phyloP scores from a whole-genome alignment of 2,888 invertebrate genomes.

The Urechis unicinctus region DNA sequence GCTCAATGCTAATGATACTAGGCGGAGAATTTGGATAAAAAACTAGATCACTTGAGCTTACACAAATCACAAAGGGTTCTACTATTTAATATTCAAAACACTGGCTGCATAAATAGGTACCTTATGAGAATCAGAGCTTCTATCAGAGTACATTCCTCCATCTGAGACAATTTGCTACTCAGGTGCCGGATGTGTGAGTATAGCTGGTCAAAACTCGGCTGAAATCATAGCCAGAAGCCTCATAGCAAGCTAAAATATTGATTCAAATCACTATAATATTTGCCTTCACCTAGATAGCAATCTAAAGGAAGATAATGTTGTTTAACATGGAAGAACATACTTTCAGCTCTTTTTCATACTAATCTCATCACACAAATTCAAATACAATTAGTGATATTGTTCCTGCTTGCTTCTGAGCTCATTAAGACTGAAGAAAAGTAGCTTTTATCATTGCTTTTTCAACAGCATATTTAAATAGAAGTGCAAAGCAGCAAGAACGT shows the following conservation, averaged over 20 bases:
- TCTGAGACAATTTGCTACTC: constrained; percentile 66
- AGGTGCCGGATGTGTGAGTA: constrained; percentile 69
- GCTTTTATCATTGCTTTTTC: no score
- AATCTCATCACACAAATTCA: neutral
- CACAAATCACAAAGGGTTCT: neutral
- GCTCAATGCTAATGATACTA: neutral
- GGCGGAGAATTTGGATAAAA: no score
- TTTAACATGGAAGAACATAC: no score
- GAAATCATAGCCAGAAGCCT: constrained; percentile 6
- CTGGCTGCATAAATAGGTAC: constrained; percentile 17
- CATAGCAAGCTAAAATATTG: neutral
- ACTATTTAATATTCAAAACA: neutral
- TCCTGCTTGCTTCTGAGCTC: no score
- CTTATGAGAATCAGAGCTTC: constrained; percentile 49
- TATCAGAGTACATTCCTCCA: constrained; percentile 74
- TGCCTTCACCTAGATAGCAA: no score
- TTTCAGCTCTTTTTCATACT: neutral
- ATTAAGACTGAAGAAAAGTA: no score
- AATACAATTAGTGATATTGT: neutral
- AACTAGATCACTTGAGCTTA: no score
- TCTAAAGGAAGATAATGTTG: no score
- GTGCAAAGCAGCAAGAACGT: no score
- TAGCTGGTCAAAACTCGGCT: constrained; percentile 78
- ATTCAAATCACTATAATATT: neutral
- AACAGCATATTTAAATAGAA: neutral